phyloP scores from a whole-genome alignment of 1,140 invertebrate genomes.

The Drosophila athabasca region DNA sequence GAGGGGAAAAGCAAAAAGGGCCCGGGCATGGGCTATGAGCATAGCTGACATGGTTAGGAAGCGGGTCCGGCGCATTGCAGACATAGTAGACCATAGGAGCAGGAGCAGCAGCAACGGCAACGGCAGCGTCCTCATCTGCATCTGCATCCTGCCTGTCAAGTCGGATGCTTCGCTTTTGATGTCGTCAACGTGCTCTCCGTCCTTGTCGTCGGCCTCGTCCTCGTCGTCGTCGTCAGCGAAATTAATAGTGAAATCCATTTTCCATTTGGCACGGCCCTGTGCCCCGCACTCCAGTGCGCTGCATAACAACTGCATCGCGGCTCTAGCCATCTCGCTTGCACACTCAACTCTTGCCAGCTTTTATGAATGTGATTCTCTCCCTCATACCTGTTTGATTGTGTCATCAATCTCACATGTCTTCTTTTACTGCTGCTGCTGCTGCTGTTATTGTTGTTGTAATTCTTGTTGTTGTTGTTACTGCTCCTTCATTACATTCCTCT shows the following conservation, averaged over 20 bases:
- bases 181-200: conserved; percentile 58
- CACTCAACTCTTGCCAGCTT: conserved; percentile 28
- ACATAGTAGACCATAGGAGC: conserved; percentile 30
- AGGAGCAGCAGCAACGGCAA: conserved; percentile 3
- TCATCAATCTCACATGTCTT: conserved; percentile 72
- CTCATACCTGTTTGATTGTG: conserved; percentile 67
- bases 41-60: conserved; percentile 43
- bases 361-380: conserved; percentile 12
- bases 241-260: conserved; percentile 81
- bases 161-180: conserved; percentile 71
- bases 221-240: conserved; percentile 59
- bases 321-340: conserved; percentile 15
- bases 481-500: conserved; percentile 17
- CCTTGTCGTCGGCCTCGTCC: conserved; percentile 12
- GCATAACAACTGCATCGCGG: conserved; percentile 2
- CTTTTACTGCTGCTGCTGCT: conserved; percentile 11
- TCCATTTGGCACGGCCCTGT: conserved; percentile 49
- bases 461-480: conserved; percentile 1
- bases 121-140: conserved; percentile 36
- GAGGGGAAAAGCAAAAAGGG: conserved; percentile 13
- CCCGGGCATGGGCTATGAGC: conserved; percentile 6
- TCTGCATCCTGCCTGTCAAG: conserved; percentile 59
- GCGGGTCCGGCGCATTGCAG: conserved; percentile 61
- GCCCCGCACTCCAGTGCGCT: background rate
- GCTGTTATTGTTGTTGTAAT: conserved; percentile 7